Evolutionary conservation across 2,113 vertebrate species (phyloP), one percentile per base, ranked within the genome.

Genomic region (Toxotes jaculatrix): DNA sequence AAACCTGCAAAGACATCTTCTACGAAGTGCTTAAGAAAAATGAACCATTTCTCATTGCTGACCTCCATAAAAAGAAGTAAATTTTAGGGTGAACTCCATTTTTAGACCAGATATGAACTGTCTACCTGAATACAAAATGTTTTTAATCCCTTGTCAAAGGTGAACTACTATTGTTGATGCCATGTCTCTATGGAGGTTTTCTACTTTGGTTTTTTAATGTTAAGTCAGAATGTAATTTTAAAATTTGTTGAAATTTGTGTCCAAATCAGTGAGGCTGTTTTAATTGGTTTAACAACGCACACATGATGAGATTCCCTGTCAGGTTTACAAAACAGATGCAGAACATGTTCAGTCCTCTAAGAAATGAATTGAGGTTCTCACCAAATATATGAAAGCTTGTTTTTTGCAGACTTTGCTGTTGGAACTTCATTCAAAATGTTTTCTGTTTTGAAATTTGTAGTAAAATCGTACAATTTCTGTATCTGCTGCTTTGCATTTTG

Each of bases 1-100:
- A 3, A 14, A 0, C 0, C 0, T 36, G 59, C 60, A 88, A 89
- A 65, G 40, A 88, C 0, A 3, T 66, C 70, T 82, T 92, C 81
- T 69, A 38, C 1, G 0, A 55, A 10, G 14, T 19, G 61, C 83
- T 92, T 4, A 0, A 55, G 38, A 0, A 60, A 2, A 0, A 63
- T 0, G 69, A 88, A 13, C 2, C 0, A 0, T 45, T 0, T 49
- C 87, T 92, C n/a, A 8, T 92, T 0, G 11, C 5, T 0, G 85
- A 90, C 1, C 87, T 92, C 17, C 16, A 31, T 40, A 0, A 1
- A 27, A 43, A 55, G 0, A 3, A 74, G 2, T 60, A 55, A 71
- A 74, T n/a, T 2, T 68, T 19, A 4, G 3, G 11, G 7, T 47
- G 23, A 53, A 60, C 66, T 31, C 0, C 0, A 21, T 21, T 40